Evolutionary conservation across 2,113 vertebrate species (phyloP).

Genomic region (Gallinago media): DNA sequence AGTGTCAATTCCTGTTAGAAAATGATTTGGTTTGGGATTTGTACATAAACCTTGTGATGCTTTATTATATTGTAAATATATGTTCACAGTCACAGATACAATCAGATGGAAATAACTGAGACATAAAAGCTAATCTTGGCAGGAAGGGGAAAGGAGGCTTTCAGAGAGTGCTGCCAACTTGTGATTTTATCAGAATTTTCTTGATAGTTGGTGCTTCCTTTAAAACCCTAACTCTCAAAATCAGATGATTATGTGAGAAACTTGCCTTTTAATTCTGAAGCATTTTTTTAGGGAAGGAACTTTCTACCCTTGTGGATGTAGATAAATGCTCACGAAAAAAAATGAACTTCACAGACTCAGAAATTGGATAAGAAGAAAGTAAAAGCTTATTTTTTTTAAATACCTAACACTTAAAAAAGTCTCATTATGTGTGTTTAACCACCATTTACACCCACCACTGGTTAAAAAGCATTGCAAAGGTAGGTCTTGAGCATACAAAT

Average conservation of each 20-base stretch:
- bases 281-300: not conserved
- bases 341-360: not conserved
- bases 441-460: not conserved
- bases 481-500: not conserved
- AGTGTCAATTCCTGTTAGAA: not conserved
- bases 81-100: not conserved
- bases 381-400: not conserved
- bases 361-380: not conserved
- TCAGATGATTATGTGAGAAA: conserved; percentile 26
- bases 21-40: conserved; percentile 10
- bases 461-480: not conserved
- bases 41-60: not conserved
- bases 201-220: conserved; percentile 4
- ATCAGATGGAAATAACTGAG: conserved; percentile 10
- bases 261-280: not conserved
- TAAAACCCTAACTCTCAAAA: not conserved
- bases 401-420: accelerated
- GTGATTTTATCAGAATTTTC: not conserved
- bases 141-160: not conserved
- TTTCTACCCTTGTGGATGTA: not conserved
- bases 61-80: not conserved
- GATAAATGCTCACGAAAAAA: not conserved
- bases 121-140: conserved; percentile 17
- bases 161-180: not conserved
- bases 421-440: not conserved